Conservation (phyloP, 92 coral and sea anemone genomes). For the Actinernus sp. region DNA sequence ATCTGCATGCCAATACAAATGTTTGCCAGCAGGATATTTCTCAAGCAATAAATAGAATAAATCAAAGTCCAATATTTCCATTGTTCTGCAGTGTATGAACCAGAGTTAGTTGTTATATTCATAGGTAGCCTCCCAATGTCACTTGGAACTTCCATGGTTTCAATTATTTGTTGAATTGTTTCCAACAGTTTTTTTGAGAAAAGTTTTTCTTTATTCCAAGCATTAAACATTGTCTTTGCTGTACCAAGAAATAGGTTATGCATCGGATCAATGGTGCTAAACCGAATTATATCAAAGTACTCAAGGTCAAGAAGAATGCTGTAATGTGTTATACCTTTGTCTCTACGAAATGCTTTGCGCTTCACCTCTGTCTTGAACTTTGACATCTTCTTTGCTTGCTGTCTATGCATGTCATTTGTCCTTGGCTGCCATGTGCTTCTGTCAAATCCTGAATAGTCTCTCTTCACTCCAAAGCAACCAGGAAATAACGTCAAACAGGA, state of each 20-base stretch:
- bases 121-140: conserved; percentile 74
- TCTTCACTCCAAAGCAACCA: too few species aligned
- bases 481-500: too few species aligned
- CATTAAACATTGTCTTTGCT: conserved; percentile 63
- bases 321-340: too few species aligned
- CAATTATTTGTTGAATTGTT: conserved; percentile 52
- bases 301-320: conserved; percentile 58
- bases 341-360: too few species aligned
- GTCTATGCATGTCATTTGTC: too few species aligned
- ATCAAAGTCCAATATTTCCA: conserved; percentile 83
- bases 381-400: too few species aligned
- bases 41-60: conserved; percentile 64
- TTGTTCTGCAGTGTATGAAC: conserved; percentile 76
- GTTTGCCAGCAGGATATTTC: conserved; percentile 74
- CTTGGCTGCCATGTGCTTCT: too few species aligned
- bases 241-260: conserved; percentile 78
- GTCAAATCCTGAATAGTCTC: too few species aligned
- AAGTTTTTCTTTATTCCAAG: conserved; percentile 55
- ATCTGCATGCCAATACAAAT: conserved; percentile 58
- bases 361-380: too few species aligned
- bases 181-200: conserved; percentile 40
- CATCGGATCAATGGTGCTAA: conserved; percentile 77
- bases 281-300: conserved; percentile 69
- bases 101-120: conserved; percentile 62
- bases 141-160: conserved; percentile 53